A percentile compares a stretch with the other conserved stretches of the same genome.
These are phyloP conservation scores for Chaunax sp. DNA, from an alignment of 2,797 vertebrate genomes.

Conservation along the genomic window DNA sequence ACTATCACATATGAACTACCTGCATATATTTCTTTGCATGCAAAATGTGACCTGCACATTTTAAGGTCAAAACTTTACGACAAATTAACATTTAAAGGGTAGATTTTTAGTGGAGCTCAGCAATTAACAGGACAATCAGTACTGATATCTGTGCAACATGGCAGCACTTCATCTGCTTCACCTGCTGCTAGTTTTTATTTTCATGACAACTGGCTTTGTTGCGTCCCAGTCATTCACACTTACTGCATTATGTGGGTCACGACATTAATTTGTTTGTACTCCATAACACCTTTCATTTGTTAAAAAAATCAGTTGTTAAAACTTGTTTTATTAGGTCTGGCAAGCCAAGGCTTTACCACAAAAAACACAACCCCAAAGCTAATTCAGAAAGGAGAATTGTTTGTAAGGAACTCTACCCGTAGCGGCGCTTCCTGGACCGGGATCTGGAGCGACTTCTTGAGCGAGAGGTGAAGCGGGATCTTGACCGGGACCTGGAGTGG, in stretches of 20 bases:
- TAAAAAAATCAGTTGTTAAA: neutral
- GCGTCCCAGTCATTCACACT: slow-evolving; percentile 12
- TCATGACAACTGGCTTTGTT: slow-evolving; percentile 10
- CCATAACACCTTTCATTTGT: slow-evolving; percentile 3
- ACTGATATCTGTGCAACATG: neutral
- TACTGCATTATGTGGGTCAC: neutral
- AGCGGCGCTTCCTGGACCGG: slow-evolving; percentile 90
- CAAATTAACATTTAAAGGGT: neutral
- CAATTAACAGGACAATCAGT: neutral
- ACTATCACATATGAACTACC: neutral
- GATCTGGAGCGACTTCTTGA: slow-evolving; percentile 88
- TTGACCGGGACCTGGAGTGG: slow-evolving; percentile 89
- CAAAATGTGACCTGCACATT: neutral
- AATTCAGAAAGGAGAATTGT: neutral
- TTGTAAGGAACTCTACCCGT: slow-evolving; percentile 84
- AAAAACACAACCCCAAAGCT: neutral
- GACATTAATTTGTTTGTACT: neutral
- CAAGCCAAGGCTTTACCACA: neutral
- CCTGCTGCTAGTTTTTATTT: slow-evolving; percentile 20
- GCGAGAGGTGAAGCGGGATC: slow-evolving; percentile 89
- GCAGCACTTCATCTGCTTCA: slow-evolving; percentile 18
- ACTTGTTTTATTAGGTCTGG: neutral
- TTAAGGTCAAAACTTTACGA: neutral
- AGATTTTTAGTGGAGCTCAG: neutral
- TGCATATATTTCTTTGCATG: neutral